phyloP scores from a whole-genome alignment of 2,113 vertebrate species.

The Mixornis gularis region DNA sequence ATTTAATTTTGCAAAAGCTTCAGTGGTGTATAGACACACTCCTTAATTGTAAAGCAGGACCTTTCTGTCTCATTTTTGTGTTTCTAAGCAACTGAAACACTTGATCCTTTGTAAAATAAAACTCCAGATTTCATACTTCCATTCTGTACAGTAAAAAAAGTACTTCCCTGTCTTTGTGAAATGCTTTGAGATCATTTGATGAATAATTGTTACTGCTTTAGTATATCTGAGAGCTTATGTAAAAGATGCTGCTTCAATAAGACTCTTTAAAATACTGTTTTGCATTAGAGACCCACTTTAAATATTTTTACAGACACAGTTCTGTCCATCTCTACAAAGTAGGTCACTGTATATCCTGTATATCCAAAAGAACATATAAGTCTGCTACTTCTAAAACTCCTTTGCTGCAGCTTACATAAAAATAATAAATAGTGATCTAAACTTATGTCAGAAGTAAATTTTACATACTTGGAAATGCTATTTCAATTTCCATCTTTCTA shows the following conservation, averaged over 20 bases:
- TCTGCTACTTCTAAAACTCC: background rate
- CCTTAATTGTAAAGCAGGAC: background rate
- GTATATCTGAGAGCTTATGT: background rate
- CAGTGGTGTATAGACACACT: background rate
- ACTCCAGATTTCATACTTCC: background rate
- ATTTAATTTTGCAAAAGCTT: background rate
- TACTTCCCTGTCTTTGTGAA: background rate
- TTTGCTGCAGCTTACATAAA: background rate
- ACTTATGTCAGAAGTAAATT: background rate
- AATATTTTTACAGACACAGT: background rate
- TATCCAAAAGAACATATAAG: background rate
- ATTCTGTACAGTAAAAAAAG: background rate
- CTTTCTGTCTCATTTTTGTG: background rate
- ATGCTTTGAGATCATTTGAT: background rate
- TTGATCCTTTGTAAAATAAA: background rate
- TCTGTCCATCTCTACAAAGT: background rate
- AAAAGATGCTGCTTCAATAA: background rate
- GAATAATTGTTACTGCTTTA: background rate
- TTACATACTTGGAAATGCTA: background rate
- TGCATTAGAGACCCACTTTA: background rate
- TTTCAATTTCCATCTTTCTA: background rate
- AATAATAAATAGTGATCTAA: background rate
- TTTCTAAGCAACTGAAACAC: background rate
- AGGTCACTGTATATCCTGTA: background rate
- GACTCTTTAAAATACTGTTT: background rate